Evolutionary conservation across 1,140 invertebrate genomes (phyloP), one percentile per base, ranked within the genome.

Genomic region (Riptortus pedestris): DNA sequence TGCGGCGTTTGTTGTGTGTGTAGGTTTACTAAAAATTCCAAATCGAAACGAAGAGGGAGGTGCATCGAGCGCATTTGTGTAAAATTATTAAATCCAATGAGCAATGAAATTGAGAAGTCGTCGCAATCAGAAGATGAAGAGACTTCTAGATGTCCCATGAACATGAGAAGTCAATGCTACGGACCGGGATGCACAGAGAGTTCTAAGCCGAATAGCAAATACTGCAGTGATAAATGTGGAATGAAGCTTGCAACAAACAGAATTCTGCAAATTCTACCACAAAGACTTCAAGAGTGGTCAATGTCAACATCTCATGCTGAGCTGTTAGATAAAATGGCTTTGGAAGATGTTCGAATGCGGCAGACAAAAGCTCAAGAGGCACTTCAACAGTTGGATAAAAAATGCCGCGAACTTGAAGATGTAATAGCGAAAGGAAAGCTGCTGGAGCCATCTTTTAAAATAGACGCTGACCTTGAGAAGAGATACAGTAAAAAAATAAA

Each of bases 161-260:
- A 45, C 20, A 26, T 24, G 9, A 52, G 52, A 2, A 66, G 62
- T 3, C 96, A 99, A 68, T 99, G 96, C 74, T 90, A 89, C 72
- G 95, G 95, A 0, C 93, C 93, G 2, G 81, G 83, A 16, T 98
- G 96, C 74, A 80, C 79, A 0, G 81, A 86, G 63, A 82, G 84
- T 63, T 89, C 93, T 0, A 77, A 86, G 9, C 79, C 80, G 26
- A 85, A 85, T 12, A 96, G 92, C 58, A 98, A 98, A 77, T 99
- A 98, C 72, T 99, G 96, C 73, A 92, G 88, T 12, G 85, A 96
- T 68, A 83, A 88, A 63, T 99, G 96, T 75, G 96, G 96, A 0
- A 81, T 95, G 68, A 87, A 88, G 72, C 75, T 98, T 1, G 95
- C 96, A 0, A 91, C 88, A 1, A 87, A 83, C 61, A 78, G 90